These are phyloP conservation scores for Hyperopisus bebe DNA, from an alignment of 2,113 vertebrate genomes.

Conservation along the genomic window DNA sequence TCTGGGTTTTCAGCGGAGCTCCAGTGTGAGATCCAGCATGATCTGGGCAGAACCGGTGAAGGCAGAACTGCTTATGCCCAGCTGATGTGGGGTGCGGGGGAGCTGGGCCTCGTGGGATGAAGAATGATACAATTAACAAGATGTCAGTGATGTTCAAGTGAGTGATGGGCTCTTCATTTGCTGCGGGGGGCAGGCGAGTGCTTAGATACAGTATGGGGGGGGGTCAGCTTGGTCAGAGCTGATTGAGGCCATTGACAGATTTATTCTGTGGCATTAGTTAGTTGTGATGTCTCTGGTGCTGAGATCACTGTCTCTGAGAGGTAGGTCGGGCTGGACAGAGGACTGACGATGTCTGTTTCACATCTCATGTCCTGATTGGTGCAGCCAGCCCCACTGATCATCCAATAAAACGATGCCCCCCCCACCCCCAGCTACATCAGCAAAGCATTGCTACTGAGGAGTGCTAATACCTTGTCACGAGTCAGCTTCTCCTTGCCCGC, in stretches of 20 bases:
- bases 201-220: neutral
- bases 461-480: neutral
- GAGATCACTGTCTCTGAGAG: neutral
- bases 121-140: slow-evolving; percentile 38
- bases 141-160: slow-evolving; percentile 20
- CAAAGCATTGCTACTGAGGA: neutral
- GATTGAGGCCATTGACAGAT: neutral
- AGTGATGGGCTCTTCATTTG: slow-evolving; percentile 24
- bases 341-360: neutral
- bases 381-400: neutral
- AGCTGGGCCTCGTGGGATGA: slow-evolving; percentile 24
- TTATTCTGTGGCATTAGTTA: neutral
- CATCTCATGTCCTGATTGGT: neutral
- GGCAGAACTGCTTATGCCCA: neutral
- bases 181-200: neutral
- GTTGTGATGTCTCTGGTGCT: neutral
- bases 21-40: neutral
- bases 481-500: neutral
- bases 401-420: neutral
- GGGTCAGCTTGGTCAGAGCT: neutral
- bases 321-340: neutral
- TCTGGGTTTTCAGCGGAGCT: neutral
- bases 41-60: neutral
- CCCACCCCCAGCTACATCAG: too few relatives aligned
- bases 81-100: slow-evolving; percentile 24